These are phyloP conservation scores for Megaptera novaeangliae DNA, from an alignment of 2,113 vertebrate species.

Conservation along the genomic window DNA sequence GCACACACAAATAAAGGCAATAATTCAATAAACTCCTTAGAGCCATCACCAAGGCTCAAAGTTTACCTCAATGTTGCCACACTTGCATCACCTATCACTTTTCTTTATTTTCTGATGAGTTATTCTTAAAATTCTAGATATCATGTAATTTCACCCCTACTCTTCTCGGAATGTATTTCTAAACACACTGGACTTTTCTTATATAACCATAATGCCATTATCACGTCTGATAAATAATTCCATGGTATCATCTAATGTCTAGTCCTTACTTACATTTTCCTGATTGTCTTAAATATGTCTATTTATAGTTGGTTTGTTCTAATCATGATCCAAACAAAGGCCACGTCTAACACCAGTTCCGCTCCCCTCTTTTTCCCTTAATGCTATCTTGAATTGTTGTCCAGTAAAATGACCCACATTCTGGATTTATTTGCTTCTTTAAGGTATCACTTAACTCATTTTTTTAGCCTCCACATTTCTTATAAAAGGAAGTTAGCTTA, in stretches of 20 bases:
- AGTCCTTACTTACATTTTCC: not conserved
- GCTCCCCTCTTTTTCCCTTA: not conserved
- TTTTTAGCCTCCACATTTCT: not conserved
- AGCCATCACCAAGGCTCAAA: not conserved
- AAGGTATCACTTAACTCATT: not conserved
- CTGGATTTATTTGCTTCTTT: not conserved
- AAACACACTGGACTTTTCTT: not conserved
- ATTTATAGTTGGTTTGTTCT: not conserved
- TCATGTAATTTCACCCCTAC: not conserved
- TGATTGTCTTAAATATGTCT: not conserved
- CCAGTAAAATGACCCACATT: not conserved
- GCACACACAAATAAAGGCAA: not conserved
- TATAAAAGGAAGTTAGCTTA: not conserved
- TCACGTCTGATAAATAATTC: not conserved
- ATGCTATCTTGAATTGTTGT: not conserved
- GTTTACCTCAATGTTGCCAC: not conserved
- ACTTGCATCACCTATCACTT: not conserved
- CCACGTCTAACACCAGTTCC: not conserved
- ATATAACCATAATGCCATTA: not conserved
- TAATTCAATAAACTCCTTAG: not conserved
- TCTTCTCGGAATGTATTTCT: not conserved
- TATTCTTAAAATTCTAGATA: not conserved
- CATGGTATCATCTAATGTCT: not conserved
- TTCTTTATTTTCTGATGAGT: not conserved
- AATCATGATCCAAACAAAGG: not conserved